Evolutionary conservation across 2,888 invertebrate genomes (phyloP).

Genomic region (Harpagoxenus sublaevis): DNA sequence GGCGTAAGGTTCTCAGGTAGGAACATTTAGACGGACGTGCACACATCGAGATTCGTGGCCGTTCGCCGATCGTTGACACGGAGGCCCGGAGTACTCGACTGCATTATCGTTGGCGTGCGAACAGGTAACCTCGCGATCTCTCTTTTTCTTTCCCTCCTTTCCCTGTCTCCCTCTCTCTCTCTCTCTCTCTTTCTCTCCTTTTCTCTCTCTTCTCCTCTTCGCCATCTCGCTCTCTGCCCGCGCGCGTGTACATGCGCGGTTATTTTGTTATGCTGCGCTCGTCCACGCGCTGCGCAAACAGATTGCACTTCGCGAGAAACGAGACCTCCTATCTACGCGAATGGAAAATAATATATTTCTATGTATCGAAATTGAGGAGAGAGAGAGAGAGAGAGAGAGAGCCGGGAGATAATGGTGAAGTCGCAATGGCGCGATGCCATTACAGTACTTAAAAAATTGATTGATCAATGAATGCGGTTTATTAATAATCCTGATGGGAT

Average conservation of each 20-base stretch:
- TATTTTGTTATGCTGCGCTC: slow-evolving; percentile 73
- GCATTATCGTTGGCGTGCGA: slow-evolving; percentile 76
- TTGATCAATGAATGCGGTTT: slow-evolving; percentile 38
- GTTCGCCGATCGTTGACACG: slow-evolving; percentile 78
- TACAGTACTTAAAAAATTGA: slow-evolving; percentile 33
- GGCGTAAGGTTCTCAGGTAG: slow-evolving; percentile 77
- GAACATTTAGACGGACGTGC: slow-evolving; percentile 78
- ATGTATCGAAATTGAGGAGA: not conserved
- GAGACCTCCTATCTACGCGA: slow-evolving; percentile 58
- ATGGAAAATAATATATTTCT: slow-evolving; percentile 40
- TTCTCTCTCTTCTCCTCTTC: slow-evolving; percentile 28
- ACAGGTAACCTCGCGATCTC: slow-evolving; percentile 78
- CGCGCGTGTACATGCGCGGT: slow-evolving; percentile 56
- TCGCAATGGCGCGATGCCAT: slow-evolving; percentile 20
- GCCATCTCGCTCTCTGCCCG: not conserved
- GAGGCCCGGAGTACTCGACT: slow-evolving; percentile 75
- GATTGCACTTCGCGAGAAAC: slow-evolving; percentile 73
- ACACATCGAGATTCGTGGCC: slow-evolving; percentile 77
- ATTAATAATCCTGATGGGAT: slow-evolving; percentile 29
- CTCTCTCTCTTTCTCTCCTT: not conserved
- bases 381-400: not conserved
- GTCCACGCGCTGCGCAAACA: slow-evolving; percentile 81
- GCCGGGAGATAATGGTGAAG: slow-evolving; percentile 7
- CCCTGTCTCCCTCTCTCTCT: slow-evolving; percentile 48
- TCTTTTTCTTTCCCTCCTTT: slow-evolving; percentile 45